Conservation (phyloP, 2,888 invertebrate genomes). For the Mesorhabditis spiculigera region DNA sequence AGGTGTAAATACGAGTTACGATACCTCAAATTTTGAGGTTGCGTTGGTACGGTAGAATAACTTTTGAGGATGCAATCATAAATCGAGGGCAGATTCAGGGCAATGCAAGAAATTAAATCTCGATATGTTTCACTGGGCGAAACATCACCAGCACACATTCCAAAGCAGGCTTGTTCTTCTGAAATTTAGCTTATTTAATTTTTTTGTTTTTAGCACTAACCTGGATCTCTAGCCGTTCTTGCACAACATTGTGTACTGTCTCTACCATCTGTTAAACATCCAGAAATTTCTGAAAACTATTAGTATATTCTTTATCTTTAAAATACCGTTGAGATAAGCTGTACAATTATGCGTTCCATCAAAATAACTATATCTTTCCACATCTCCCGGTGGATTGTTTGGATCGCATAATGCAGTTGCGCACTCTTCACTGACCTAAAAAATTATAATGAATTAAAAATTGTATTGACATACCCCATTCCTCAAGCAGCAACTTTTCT, state of each 20-base stretch:
- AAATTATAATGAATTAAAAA: no score
- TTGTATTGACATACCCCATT: no score
- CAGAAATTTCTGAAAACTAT: neutral
- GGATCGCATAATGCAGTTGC: neutral
- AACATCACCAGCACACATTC: neutral
- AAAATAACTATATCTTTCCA: neutral
- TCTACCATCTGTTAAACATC: neutral
- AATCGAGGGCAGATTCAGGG: neutral
- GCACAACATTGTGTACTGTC: conserved; percentile 1
- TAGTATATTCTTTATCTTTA: neutral
- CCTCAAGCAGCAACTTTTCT: no score
- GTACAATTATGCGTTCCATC: neutral
- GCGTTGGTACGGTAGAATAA: neutral
- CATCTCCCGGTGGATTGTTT: neutral
- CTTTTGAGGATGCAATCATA: conserved; percentile 5
- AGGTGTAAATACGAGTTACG: neutral
- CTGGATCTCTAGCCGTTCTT: neutral
- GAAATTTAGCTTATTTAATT: no score
- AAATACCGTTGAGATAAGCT: neutral
- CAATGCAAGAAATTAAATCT: neutral
- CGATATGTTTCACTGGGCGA: neutral
- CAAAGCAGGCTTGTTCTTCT: neutral
- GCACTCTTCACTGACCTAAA: neutral
- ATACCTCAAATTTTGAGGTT: neutral
- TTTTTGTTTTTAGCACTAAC: no score